Evolutionary conservation across 2,888 invertebrate genomes (phyloP).

Genomic region (Pristionchus japonicus): DNA sequence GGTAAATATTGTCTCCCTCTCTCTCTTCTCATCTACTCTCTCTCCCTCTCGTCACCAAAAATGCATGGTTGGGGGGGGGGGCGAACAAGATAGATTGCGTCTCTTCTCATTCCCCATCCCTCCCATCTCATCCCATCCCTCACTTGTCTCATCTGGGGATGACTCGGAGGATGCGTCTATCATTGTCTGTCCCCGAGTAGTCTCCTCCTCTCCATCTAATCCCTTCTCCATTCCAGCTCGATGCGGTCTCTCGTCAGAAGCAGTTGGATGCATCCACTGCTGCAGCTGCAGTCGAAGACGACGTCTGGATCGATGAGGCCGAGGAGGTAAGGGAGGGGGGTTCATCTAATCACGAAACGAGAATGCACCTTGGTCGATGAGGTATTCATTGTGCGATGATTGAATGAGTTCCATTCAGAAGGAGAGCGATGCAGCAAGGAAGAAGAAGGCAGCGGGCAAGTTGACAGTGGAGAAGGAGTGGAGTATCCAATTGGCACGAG

Average conservation of each 20-base stretch:
- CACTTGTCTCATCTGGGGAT: not conserved
- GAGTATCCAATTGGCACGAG: not conserved
- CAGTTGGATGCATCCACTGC: conserved; percentile 61
- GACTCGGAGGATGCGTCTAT: not conserved
- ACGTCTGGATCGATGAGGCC: conserved; percentile 50
- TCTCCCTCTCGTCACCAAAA: not conserved
- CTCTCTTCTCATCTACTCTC: not conserved
- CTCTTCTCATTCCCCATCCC: not conserved
- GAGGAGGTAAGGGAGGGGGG: too few species aligned
- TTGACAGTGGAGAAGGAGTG: conserved; percentile 34
- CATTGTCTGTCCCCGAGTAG: not conserved
- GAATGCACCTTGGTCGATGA: not conserved
- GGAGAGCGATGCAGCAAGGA: not conserved
- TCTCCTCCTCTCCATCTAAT: not conserved
- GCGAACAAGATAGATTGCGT: not conserved
- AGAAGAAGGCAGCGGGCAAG: not conserved
- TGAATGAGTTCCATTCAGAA: too few species aligned
- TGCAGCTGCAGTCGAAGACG: conserved; percentile 59
- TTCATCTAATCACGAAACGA: not conserved
- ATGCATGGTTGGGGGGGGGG: not conserved
- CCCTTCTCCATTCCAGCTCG: conserved; percentile 57
- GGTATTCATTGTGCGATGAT: not conserved
- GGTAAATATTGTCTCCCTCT: conserved; percentile 31
- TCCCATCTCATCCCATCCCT: not conserved
- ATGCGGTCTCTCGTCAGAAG: conserved; percentile 68